Conservation (phyloP, 2,797 vertebrate genomes). For the Typhlichthys subterraneus region DNA sequence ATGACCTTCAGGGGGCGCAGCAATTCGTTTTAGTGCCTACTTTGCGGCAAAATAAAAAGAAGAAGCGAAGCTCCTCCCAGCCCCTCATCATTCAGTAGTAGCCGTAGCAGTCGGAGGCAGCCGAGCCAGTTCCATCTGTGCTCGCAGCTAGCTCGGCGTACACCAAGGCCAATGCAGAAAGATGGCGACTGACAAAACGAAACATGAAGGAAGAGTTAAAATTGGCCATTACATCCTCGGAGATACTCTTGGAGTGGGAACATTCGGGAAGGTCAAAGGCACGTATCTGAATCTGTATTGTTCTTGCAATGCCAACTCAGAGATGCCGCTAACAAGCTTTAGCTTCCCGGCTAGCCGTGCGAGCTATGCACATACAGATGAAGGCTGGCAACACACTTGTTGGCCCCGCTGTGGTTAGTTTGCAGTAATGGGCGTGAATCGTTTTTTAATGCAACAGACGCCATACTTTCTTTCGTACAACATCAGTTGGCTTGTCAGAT, state of each 20-base stretch:
- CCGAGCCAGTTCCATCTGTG: constrained; percentile 54
- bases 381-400: constrained; percentile 50
- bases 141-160: constrained; percentile 55
- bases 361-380: constrained; percentile 20
- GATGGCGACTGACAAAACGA: constrained; percentile 97
- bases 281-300: constrained; percentile 38
- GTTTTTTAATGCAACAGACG: no score
- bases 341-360: constrained; percentile 61
- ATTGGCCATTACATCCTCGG: constrained; percentile 95
- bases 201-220: constrained; percentile 94
- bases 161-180: constrained; percentile 85
- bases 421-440: not conserved
- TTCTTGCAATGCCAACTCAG: constrained; percentile 31
- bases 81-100: constrained; percentile 17
- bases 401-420: constrained; percentile 29
- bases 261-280: constrained; percentile 97
- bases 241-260: constrained; percentile 94
- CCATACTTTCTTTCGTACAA: not conserved
- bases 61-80: constrained; percentile 48
- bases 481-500: constrained; percentile 31
- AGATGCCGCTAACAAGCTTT: constrained; percentile 40
- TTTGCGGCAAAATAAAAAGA: no score
- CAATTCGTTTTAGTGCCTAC: no score
- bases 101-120: constrained; percentile 42
- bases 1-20: no score